Conservation (phyloP, 2,797 vertebrate genomes). For the Syngnathus acus region DNA sequence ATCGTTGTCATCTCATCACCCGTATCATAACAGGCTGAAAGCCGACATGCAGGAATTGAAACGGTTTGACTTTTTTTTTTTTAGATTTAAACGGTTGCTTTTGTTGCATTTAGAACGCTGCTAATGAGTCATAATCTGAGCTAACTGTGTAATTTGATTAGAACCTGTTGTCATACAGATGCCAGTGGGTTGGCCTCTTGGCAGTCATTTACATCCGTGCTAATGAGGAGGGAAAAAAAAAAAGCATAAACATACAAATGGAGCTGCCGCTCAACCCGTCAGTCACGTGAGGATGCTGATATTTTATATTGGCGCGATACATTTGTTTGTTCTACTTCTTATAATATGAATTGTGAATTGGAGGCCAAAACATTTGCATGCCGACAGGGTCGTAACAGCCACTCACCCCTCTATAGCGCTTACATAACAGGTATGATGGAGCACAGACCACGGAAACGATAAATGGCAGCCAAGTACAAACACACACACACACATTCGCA, state of each 20-base stretch:
- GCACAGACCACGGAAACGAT: slow-evolving; percentile 30
- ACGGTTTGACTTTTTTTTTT: slow-evolving; percentile 22
- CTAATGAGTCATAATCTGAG: slow-evolving; percentile 37
- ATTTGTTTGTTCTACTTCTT: slow-evolving; percentile 14
- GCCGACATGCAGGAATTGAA: slow-evolving; percentile 8
- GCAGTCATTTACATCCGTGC: slow-evolving; percentile 23
- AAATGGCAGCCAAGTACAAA: slow-evolving; percentile 39
- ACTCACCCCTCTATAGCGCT: slow-evolving; percentile 29
- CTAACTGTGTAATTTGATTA: slow-evolving; percentile 30
- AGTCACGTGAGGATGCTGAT: slow-evolving; percentile 16
- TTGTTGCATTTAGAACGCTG: slow-evolving; percentile 34
- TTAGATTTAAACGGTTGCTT: slow-evolving; percentile 24
- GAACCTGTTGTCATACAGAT: slow-evolving; percentile 19
- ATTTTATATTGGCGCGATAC: slow-evolving; percentile 36
- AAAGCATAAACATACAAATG: slow-evolving; percentile 7
- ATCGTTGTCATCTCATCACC: slow-evolving; percentile 4
- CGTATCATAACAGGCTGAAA: slow-evolving; percentile 3
- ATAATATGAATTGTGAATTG: background rate
- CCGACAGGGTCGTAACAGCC: slow-evolving; percentile 16
- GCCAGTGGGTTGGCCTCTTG: background rate
- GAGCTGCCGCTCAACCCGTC: slow-evolving; percentile 2
- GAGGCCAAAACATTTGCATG: slow-evolving; percentile 8
- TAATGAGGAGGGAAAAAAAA: background rate
- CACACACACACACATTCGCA: slow-evolving; percentile 33
- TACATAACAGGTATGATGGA: slow-evolving; percentile 42